Base-by-base conservation (phyloP, 1,140 invertebrate species). In the Drosophila sucinea region DNA sequence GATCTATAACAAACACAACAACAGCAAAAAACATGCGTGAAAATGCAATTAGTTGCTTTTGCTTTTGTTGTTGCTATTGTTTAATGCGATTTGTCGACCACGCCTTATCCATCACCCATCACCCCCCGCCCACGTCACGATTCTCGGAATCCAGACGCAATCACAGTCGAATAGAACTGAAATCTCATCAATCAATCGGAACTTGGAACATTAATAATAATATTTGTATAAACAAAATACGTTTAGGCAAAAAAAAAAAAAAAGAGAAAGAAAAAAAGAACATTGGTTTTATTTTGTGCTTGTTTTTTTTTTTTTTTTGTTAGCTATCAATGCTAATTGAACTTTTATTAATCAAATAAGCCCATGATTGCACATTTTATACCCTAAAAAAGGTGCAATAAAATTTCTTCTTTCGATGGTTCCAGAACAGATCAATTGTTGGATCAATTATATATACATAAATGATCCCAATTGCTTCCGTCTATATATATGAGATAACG, bases 101-200 rank as follows among this genome's bases (percentile, higher is more conserved):
- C 6, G 60, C 32, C 51, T 69, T n/a, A 32, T 60, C 54, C 32
- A 23, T 23, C 30, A 54, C 17, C 40, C 33, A 30, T 47, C 61
- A 57, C 61, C 70, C 67, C 29, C 70, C 57, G n/a, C 7, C 55
- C 64, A 5, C n/a, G 17, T 17, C 32, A 40, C 56, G 29, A 38
- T 51, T 51, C 44, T 3, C 44, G 3, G 44, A 27, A 10, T 27
- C 44, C 44, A 25, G 44, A 27, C 2, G 23, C 44, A 51, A 51
- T 51, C 44, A 27, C 23, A 51, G 44, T 23, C 44, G 17, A 17
- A 51, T 23, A 51, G 25, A 27, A 51, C 44, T 8, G 11, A 51
- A 51, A 51, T 51, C 44, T 8, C 44, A 63, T 74, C 66, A 74
- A 78, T 81, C 78, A 82, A 78, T 74, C 73, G 77, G 56, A 63